Percentiles rank a stretch among this genome's conserved stretches.
Evolutionary conservation across 92 coral and sea anemone genomes (phyloP).

Genomic region (Palythoa caribaeorum): DNA sequence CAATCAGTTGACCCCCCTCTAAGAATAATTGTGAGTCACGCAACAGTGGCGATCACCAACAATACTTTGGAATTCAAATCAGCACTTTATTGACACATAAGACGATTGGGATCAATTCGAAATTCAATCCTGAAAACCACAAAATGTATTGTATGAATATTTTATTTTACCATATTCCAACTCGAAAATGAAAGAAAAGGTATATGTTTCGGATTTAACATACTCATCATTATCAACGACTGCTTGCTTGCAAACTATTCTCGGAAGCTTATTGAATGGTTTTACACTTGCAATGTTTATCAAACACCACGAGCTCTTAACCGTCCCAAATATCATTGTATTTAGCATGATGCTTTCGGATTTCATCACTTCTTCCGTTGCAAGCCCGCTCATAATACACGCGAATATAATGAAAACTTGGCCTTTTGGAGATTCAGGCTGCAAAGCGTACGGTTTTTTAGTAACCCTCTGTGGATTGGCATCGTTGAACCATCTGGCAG

Average conservation of each 20-base stretch:
- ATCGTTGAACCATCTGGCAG: background rate
- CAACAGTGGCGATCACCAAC: no score
- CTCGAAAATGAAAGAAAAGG: background rate
- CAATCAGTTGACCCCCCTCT: no score
- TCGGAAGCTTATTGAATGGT: background rate
- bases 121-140: no score
- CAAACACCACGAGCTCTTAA: no score
- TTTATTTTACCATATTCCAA: background rate
- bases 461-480: slow-evolving; percentile 66
- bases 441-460: slow-evolving; percentile 67
- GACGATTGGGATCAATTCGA: no score
- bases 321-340: background rate
- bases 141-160: no score
- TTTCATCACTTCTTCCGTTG: slow-evolving; percentile 43
- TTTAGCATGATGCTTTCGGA: slow-evolving; percentile 81
- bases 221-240: background rate
- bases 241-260: background rate
- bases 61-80: no score
- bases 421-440: no score
- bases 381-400: no score
- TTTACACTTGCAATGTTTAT: slow-evolving; percentile 10
- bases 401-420: no score
- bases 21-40: no score
- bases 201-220: background rate
- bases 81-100: no score